A percentile compares a stretch with the other conserved stretches of the same genome.
Evolutionary conservation across 1,140 invertebrate species (phyloP).

Genomic region (Eciton burchellii): DNA sequence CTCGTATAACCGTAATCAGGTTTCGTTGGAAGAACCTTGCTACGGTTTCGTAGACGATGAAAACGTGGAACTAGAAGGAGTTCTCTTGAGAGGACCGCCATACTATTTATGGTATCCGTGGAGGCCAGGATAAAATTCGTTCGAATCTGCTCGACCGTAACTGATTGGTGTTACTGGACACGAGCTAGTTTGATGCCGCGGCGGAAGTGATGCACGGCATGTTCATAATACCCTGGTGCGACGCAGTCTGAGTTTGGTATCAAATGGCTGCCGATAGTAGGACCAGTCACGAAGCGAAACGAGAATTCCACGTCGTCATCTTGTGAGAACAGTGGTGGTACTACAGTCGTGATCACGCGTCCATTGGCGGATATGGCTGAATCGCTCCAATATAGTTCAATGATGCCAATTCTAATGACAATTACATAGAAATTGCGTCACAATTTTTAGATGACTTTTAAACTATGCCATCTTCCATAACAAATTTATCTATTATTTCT

Average conservation of each 20-base stretch:
- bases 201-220: background rate
- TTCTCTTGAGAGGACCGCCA: background rate
- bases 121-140: constrained; percentile 78
- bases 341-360: too few relatives aligned
- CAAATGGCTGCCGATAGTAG: constrained; percentile 79
- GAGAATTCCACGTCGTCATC: background rate
- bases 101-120: constrained; percentile 78
- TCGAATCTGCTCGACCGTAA: constrained; percentile 81
- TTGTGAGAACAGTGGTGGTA: constrained; percentile 24
- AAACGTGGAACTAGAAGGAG: background rate
- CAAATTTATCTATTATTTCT: too few relatives aligned
- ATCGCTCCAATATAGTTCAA: background rate
- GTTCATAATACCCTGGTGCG: constrained; percentile 77
- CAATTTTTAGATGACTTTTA: background rate
- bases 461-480: too few relatives aligned
- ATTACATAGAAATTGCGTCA: background rate
- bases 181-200: constrained; percentile 10
- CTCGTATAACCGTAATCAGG: constrained; percentile 75
- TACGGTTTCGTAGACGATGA: background rate
- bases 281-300: constrained; percentile 52
- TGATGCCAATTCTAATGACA: background rate
- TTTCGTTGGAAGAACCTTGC: constrained; percentile 67
- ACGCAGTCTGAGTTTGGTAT: constrained; percentile 81
- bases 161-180: constrained; percentile 61
- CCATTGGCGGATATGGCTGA: background rate